A percentile compares a stretch with the other conserved stretches of the same genome.
Evolutionary conservation across 2,113 vertebrate species (phyloP).

Genomic region (Taxidea taxus): DNA sequence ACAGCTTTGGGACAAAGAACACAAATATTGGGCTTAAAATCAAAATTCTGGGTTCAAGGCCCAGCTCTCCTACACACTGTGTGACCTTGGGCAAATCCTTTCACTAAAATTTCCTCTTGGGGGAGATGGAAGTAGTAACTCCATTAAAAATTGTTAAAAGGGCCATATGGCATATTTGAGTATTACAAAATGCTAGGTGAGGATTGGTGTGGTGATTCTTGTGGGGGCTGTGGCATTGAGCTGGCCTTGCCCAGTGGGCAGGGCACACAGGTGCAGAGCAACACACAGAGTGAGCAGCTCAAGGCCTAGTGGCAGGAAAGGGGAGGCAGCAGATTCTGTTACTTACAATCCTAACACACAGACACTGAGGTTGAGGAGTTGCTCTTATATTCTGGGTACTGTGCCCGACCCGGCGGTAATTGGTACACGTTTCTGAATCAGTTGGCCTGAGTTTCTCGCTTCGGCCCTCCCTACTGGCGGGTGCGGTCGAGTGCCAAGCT

Average conservation of each 20-base stretch:
- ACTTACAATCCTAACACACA: background rate
- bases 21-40: background rate
- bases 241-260: background rate
- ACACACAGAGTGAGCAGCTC: background rate
- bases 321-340: background rate
- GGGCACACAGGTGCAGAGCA: background rate
- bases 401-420: background rate
- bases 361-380: background rate
- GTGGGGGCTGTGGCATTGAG: background rate
- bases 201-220: background rate
- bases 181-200: background rate
- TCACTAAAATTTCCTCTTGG: background rate
- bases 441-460: background rate
- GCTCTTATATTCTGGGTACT: background rate
- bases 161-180: background rate
- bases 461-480: background rate
- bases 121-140: background rate
- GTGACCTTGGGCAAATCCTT: background rate
- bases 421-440: background rate
- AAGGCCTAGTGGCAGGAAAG: background rate
- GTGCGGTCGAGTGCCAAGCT: background rate
- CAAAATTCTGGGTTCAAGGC: background rate
- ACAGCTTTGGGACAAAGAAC: background rate
- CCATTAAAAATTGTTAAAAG: background rate
- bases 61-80: background rate